phyloP scores from a whole-genome alignment of 2,888 invertebrate species.

The Aspidapion aeneum region DNA sequence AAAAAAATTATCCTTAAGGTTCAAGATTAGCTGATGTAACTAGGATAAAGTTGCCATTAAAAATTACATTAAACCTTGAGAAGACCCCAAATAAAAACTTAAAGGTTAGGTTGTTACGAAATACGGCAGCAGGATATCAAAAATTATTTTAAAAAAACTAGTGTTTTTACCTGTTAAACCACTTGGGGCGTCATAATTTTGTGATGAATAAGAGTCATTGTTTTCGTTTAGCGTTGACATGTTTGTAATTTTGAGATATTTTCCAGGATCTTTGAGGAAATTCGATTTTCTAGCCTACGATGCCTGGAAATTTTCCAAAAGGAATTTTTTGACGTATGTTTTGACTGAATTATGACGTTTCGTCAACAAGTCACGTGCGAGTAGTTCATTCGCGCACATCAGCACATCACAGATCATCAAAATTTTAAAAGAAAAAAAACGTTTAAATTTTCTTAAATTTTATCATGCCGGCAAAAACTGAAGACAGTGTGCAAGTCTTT shows the following conservation, averaged over 20 bases:
- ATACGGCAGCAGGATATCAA: too few relatives aligned
- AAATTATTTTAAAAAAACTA: too few relatives aligned
- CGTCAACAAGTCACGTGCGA: not conserved
- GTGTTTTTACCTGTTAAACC: constrained; percentile 42
- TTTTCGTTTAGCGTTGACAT: constrained; percentile 43
- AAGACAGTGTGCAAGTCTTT: constrained; percentile 11
- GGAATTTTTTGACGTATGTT: not conserved
- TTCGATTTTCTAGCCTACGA: not conserved
- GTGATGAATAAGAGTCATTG: constrained; percentile 39
- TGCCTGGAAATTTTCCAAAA: not conserved
- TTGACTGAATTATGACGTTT: not conserved
- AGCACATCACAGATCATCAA: not conserved
- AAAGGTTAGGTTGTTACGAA: too few relatives aligned
- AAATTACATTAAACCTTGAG: too few relatives aligned
- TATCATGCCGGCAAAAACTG: constrained; percentile 11
- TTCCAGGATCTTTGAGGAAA: constrained; percentile 13
- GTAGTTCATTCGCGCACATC: not conserved
- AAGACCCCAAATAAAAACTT: too few relatives aligned
- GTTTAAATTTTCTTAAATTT: not conserved
- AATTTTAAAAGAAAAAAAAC: too few relatives aligned
- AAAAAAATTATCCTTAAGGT: too few relatives aligned
- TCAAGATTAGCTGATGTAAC: too few relatives aligned
- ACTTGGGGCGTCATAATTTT: constrained; percentile 37
- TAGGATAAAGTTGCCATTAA: too few relatives aligned
- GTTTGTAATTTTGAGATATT: constrained; percentile 18